Evolutionary conservation across 1,140 invertebrate species (phyloP), one percentile per base, ranked within the genome.

Genomic region (Nylanderia fulva): DNA sequence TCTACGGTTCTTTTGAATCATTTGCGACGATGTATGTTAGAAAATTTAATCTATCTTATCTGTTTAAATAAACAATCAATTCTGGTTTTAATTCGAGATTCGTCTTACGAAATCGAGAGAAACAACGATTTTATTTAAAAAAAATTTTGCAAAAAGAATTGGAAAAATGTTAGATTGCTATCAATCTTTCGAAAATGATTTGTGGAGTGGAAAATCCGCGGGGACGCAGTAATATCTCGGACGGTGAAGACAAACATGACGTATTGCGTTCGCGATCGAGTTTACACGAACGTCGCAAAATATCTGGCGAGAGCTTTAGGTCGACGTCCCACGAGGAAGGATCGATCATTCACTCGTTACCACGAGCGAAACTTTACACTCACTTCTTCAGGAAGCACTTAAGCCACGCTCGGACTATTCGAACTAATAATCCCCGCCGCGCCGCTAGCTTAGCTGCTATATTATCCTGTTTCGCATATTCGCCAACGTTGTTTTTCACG

Each of bases 291-390:
- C 48, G 66, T 71, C 66, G 36, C 77, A 82, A 82, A 82, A 82
- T 82, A 72, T 82, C 66, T 29, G 36, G 36, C 66, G 39, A 66
- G 74, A 84, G 74, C 75, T 84, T 84, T 66, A 84, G 33, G 83
- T 76, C 61, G 74, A 84, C 61, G 74, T 85, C 76, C 64, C 84
- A 29, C 42, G 76, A 85, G 84, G 54, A 69, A 48, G 64, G 45
- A 85, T 85, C 84, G 84, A 85, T 85, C 84, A 85, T 85, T 42
- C 75, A 69, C 84, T 85, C 84, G 84, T 85, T 85, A 85, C 76
- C 54, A 54, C 15, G 27, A n/a, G 48, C 39, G 64, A 85, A 85
- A 85, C 84, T 85, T 85, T 85, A 68, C 76, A 85, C 75, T 64
- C 29, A 61, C 76, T 85, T 85, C 84, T 82, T 85, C 54, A 48